phyloP scores from a whole-genome alignment of 2,797 vertebrate species.

The Taeniopygia guttata region DNA sequence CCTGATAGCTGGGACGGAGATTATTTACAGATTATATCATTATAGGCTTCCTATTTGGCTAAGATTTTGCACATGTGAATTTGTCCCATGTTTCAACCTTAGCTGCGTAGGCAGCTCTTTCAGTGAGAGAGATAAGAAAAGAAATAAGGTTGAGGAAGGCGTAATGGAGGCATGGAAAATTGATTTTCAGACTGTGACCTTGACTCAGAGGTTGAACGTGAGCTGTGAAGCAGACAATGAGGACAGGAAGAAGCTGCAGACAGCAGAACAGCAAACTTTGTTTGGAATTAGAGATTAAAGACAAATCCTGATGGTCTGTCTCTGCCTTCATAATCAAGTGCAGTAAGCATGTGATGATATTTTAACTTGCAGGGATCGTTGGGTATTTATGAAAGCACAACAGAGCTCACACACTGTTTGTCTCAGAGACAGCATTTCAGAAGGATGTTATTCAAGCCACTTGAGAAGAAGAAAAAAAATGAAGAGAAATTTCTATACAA shows the following conservation, averaged over 20 bases:
- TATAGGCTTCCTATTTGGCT: neutral
- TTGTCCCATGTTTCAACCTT: neutral
- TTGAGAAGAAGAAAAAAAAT: neutral
- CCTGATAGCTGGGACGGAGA: neutral
- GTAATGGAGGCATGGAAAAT: constrained; percentile 1
- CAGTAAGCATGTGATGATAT: neutral
- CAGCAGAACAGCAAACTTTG: neutral
- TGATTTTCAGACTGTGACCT: constrained; percentile 54
- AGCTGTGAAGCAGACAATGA: constrained; percentile 19
- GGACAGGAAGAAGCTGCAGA: constrained; percentile 8
- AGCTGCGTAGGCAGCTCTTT: neutral
- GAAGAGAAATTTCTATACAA: neutral
- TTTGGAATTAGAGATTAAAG: neutral
- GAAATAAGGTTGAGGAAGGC: constrained; percentile 17
- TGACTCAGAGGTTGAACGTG: neutral
- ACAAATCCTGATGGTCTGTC: neutral
- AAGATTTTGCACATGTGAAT: neutral
- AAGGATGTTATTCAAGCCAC: neutral
- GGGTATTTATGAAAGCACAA: neutral
- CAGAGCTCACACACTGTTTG: neutral
- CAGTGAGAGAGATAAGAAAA: constrained; percentile 13
- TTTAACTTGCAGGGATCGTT: neutral
- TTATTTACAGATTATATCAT: constrained; percentile 21
- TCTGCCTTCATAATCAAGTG: neutral
- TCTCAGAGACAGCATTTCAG: neutral